A percentile compares a stretch with the other conserved stretches of the same genome.
Evolutionary conservation across 2,797 vertebrate species (phyloP).

Genomic region (Selene dorsalis): DNA sequence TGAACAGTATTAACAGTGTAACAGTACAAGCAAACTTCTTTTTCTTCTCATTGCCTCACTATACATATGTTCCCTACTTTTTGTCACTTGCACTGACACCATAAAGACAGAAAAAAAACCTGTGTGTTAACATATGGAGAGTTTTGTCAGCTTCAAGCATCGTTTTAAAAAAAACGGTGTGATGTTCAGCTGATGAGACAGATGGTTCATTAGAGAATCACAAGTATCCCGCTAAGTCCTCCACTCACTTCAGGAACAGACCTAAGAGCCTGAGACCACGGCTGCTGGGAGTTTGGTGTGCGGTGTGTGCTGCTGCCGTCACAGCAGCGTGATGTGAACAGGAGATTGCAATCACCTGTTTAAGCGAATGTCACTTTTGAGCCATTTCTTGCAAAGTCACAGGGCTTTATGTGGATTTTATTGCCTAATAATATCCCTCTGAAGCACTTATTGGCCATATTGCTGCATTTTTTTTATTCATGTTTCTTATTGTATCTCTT

Average conservation of each 20-base stretch:
- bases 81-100: constrained; percentile 42
- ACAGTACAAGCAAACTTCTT: background rate
- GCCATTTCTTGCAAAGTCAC: background rate
- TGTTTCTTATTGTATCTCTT: constrained; percentile 15
- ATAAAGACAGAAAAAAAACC: constrained; percentile 21
- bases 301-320: constrained; percentile 13
- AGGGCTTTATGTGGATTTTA: background rate
- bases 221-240: constrained; percentile 72
- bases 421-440: background rate
- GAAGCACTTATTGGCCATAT: background rate
- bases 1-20: background rate
- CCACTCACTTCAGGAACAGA: constrained; percentile 60
- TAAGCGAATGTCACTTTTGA: constrained; percentile 34
- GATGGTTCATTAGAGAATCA: constrained; percentile 83
- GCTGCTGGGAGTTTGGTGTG: constrained; percentile 40
- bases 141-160: constrained; percentile 64
- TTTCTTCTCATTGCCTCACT: background rate
- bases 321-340: constrained; percentile 30
- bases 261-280: constrained; percentile 33
- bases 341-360: constrained; percentile 21
- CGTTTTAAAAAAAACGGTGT: constrained; percentile 40
- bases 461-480: constrained; percentile 1
- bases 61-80: constrained; percentile 17
- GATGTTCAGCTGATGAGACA: constrained; percentile 74
- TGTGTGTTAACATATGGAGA: constrained; percentile 70